These are phyloP conservation scores for Tuberolachnus salignus DNA, from an alignment of 2,888 invertebrate species.

Conservation along the genomic window DNA sequence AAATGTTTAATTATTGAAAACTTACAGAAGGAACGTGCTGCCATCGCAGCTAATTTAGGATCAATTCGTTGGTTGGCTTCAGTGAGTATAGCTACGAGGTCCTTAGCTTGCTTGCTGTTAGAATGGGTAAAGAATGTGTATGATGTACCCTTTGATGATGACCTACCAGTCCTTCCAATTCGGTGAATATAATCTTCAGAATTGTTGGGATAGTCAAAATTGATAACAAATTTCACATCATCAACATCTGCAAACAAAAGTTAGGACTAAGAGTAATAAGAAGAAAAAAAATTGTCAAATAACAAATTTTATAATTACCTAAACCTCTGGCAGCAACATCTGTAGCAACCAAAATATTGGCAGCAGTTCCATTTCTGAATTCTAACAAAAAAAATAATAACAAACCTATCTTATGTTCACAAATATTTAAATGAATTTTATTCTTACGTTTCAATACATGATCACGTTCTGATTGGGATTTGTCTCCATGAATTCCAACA, in stretches of 20 bases:
- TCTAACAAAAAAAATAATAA: constrained; percentile 65
- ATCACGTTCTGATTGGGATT: constrained; percentile 92
- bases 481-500: constrained; percentile 93
- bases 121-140: constrained; percentile 75
- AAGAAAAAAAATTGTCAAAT: too few species aligned
- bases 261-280: too few species aligned
- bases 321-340: constrained; percentile 93
- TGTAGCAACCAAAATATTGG: constrained; percentile 90
- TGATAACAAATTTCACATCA: constrained; percentile 77
- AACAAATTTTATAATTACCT: constrained; percentile 70
- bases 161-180: constrained; percentile 74
- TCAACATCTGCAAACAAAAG: constrained; percentile 68
- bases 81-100: constrained; percentile 70
- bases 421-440: background rate
- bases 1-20: background rate
- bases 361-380: constrained; percentile 81
- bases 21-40: constrained; percentile 59
- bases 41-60: constrained; percentile 68
- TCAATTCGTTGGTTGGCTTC: constrained; percentile 74
- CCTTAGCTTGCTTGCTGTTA: constrained; percentile 71
- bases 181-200: constrained; percentile 78
- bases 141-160: constrained; percentile 71
- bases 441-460: constrained; percentile 78
- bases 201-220: constrained; percentile 75
- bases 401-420: constrained; percentile 21